phyloP scores from a whole-genome alignment of 1,140 invertebrate genomes.

The Caerostris darwini region DNA sequence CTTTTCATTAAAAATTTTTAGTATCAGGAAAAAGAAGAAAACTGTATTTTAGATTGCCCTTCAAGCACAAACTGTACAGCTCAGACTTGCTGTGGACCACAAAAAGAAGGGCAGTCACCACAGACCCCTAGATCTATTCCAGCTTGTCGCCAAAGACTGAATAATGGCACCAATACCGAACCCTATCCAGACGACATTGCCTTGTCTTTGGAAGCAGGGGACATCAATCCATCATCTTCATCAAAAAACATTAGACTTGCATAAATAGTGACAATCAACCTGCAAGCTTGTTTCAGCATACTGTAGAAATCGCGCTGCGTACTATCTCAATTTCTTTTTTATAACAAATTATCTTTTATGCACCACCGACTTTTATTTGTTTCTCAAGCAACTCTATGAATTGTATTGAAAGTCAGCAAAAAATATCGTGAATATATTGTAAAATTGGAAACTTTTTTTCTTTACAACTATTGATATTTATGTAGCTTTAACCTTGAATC shows the following conservation, averaged over 20 bases:
- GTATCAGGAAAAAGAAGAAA: constrained; percentile 76
- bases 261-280: constrained; percentile 56
- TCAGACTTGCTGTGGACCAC: constrained; percentile 79
- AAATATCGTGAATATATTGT: background rate
- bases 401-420: background rate
- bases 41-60: constrained; percentile 79
- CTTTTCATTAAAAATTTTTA: constrained; percentile 33
- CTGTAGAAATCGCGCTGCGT: background rate
- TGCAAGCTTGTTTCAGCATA: background rate
- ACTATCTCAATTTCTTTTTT: background rate
- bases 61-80: constrained; percentile 77
- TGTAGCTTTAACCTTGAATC: background rate
- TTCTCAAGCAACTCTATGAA: background rate
- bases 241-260: constrained; percentile 33
- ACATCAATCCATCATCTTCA: constrained; percentile 21
- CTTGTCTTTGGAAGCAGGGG: constrained; percentile 64
- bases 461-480: background rate
- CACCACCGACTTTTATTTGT: background rate
- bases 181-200: constrained; percentile 55
- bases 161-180: constrained; percentile 59
- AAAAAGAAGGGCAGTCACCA: constrained; percentile 75
- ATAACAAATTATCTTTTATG: background rate
- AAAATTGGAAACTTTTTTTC: background rate
- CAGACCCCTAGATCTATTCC: constrained; percentile 69
- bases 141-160: constrained; percentile 72